Evolutionary conservation across 2,113 vertebrate species (phyloP), one percentile per base, ranked within the genome.

Genomic region (Chauna torquata): DNA sequence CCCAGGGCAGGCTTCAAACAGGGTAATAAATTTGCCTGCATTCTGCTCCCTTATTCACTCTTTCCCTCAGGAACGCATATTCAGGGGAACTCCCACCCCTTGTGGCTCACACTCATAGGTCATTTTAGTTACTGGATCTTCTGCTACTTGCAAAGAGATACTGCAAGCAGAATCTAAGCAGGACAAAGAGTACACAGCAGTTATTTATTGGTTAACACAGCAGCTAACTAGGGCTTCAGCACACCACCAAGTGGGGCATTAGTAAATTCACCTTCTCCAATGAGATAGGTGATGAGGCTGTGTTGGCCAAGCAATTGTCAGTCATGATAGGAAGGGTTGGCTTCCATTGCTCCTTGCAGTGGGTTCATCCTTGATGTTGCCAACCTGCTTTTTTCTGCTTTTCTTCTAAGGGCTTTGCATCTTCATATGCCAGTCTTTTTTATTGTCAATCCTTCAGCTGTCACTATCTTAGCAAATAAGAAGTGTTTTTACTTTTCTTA

Each of bases 111-210:
- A 6, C 13, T 82, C 13, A 85, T 12, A 66, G 12, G 9, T 76
- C 17, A 22, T 64, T 84, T 87, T 22, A 87, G 12, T 82, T 82
- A 40, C 17, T 16, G 15, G 23, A 20, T 61, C 72, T 83, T 76
- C n/a, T 55, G 22, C n/a, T 14, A 68, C 12, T 64, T 82, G 9
- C 0, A 0, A 62, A 78, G 30, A 78, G 30, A 58, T 3, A 42
- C 16, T 47, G 27, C 25, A 82, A 61, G 16, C 23, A 90, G 34
- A 3, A 44, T 57, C 18, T 61, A 50, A 82, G 18, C 11, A 75
- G 22, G 6, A 71, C 34, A 27, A 38, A 42, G 50, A 7, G 3
- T 61, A 61, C 17, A n/a, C 9, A 36, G 13, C 8, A 44, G 12
- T 32, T 47, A 8, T 47, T 34, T 93, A 12, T 64, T 71, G 18